These are phyloP conservation scores for Ephestia elutella DNA, from an alignment of 1,140 invertebrate genomes.

Conservation along the genomic window DNA sequence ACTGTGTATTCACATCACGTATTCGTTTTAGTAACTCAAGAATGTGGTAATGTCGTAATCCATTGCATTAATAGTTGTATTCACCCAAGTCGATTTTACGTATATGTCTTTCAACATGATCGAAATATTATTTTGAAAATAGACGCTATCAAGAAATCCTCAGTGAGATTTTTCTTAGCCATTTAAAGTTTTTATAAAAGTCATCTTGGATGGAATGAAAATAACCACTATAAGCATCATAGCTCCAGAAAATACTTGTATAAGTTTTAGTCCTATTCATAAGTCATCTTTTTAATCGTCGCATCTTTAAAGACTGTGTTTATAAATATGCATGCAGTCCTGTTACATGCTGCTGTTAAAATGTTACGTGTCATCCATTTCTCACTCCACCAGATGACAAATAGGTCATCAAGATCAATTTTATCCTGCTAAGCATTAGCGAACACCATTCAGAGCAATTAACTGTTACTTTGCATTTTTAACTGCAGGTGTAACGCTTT, in stretches of 20 bases:
- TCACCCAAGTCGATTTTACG: constrained; percentile 5
- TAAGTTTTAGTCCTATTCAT: no score
- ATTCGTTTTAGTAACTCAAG: constrained; percentile 8
- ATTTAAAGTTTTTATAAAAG: no score
- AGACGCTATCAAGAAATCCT: not conserved
- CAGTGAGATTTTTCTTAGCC: no score
- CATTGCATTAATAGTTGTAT: constrained; percentile 6
- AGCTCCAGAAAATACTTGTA: no score
- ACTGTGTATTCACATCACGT: constrained; percentile 3
- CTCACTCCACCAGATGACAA: constrained; percentile 2
- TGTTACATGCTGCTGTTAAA: not conserved
- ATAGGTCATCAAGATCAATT: constrained; percentile 18
- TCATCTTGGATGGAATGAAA: no score
- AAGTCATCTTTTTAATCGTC: not conserved
- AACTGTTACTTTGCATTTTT: constrained; percentile 42
- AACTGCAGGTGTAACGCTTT: constrained; percentile 49
- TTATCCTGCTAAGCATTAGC: constrained; percentile 30
- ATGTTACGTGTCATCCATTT: constrained; percentile 3
- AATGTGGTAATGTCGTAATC: constrained; percentile 8
- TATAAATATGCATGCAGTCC: no score
- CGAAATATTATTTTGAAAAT: not conserved
- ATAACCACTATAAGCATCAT: no score
- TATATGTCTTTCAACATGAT: constrained; percentile 6
- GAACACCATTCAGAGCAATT: constrained; percentile 24
- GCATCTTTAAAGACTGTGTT: no score